phyloP scores from a whole-genome alignment of 2,888 invertebrate genomes.

The Geophilus truncorum region DNA sequence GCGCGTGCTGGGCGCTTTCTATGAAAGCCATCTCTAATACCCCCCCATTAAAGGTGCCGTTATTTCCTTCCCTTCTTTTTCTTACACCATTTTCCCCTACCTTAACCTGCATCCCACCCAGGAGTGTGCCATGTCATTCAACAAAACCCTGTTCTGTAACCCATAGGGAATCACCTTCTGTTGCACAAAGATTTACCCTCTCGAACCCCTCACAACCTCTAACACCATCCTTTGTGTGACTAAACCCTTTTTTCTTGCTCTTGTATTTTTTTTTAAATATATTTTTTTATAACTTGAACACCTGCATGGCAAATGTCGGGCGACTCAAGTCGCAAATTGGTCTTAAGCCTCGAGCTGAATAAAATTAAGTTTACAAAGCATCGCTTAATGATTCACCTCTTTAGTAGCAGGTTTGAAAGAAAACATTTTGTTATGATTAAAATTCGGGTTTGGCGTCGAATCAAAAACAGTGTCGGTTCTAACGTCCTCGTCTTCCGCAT shows the following conservation, averaged over 20 bases:
- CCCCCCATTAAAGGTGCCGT: not conserved
- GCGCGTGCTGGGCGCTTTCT: not conserved
- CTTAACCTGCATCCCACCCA: constrained; percentile 10
- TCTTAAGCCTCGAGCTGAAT: not conserved
- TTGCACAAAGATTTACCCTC: not conserved
- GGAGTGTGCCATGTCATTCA: constrained; percentile 14
- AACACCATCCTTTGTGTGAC: not conserved
- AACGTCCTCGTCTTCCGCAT: constrained; percentile 48
- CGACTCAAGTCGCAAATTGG: not conserved
- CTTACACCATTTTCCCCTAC: not conserved
- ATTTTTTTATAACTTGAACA: not conserved
- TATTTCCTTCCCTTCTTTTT: constrained; percentile 19
- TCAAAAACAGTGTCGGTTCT: constrained; percentile 47
- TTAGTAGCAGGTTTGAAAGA: constrained; percentile 50
- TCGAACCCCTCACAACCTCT: not conserved
- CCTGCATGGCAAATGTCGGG: not conserved
- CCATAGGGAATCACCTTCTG: not conserved
- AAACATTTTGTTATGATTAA: constrained; percentile 51
- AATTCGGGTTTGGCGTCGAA: constrained; percentile 50
- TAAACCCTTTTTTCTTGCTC: not conserved
- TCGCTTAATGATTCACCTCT: constrained; percentile 47
- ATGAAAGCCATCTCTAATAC: not conserved
- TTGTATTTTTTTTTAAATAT: not conserved
- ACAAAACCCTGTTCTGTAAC: constrained; percentile 16
- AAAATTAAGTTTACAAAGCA: not conserved